Conservation (phyloP, 2,113 vertebrate genomes). For the Protobothrops flavoviridis region DNA sequence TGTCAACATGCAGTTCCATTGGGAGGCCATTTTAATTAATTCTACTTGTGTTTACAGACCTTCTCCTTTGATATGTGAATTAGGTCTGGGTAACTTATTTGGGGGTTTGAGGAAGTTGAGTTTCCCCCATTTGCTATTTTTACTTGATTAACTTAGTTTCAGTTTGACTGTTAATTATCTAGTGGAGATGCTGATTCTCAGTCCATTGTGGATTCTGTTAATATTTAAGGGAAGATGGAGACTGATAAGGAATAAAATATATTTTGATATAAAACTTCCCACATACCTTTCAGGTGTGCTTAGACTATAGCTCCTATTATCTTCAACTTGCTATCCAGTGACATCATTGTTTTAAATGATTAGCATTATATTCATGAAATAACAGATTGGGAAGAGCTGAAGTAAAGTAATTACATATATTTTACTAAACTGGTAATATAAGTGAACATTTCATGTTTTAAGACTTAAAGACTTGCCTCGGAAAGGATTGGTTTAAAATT, state of each 20-base stretch:
- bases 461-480: not conserved
- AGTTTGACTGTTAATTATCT: not conserved
- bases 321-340: not conserved
- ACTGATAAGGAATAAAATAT: not conserved
- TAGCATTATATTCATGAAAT: not conserved
- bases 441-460: not conserved
- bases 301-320: not conserved
- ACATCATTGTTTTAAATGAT: not conserved
- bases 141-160: not conserved
- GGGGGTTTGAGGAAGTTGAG: not conserved
- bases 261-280: not conserved
- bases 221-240: not conserved
- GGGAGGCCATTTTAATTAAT: not conserved
- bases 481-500: slow-evolving; percentile 39
- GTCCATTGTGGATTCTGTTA: not conserved
- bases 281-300: not conserved
- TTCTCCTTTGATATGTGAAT: not conserved
- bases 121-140: too few relatives aligned
- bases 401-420: not conserved
- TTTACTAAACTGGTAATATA: not conserved
- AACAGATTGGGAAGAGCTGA: not conserved
- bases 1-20: not conserved
- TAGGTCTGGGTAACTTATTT: not conserved
- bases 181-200: not conserved
- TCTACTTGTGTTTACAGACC: not conserved